phyloP scores from a whole-genome alignment of 2,888 invertebrate genomes.

The Chrysotoxum bicinctum region DNA sequence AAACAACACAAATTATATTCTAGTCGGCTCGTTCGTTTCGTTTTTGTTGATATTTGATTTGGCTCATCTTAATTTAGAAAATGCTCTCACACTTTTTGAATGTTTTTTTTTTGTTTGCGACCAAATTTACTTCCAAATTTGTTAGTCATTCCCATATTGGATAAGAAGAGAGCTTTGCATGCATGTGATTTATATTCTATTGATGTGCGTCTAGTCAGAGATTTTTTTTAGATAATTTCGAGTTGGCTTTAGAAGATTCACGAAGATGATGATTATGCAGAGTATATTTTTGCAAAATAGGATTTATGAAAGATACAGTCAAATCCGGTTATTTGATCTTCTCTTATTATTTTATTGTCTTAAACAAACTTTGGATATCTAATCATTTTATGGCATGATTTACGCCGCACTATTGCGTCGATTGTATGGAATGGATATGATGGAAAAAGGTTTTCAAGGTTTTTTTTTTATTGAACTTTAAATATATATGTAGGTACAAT shows the following conservation, averaged over 20 bases:
- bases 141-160: conserved; percentile 49
- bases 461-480: no score
- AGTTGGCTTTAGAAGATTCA: background rate
- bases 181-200: conserved; percentile 4
- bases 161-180: conserved; percentile 22
- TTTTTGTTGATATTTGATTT: conserved; percentile 30
- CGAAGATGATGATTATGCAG: background rate
- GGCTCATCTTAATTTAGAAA: conserved; percentile 56
- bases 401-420: no score
- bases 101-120: background rate
- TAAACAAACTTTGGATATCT: no score
- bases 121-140: conserved; percentile 50
- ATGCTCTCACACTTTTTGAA: conserved; percentile 48
- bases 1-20: background rate
- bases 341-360: no score
- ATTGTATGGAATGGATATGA: no score
- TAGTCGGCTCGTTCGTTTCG: background rate
- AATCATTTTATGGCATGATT: no score
- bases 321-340: background rate
- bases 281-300: background rate
- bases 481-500: no score
- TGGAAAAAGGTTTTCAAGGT: no score
- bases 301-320: background rate
- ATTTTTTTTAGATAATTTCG: background rate
- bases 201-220: background rate